Conservation (phyloP, 2,888 invertebrate genomes). For the Cantharis flavilabris region DNA sequence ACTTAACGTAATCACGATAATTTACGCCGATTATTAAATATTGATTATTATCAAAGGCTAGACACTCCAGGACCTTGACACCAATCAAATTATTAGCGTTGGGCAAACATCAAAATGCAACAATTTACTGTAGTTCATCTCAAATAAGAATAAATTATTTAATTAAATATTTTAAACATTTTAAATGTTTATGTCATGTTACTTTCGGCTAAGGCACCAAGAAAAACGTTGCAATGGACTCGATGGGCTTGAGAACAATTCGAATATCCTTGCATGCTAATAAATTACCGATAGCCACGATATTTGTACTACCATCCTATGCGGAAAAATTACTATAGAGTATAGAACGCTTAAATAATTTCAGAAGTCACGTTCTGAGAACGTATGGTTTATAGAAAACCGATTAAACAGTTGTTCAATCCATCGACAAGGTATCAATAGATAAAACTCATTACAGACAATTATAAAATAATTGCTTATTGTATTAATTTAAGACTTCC, state of each 20-base stretch:
- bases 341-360: not conserved
- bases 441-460: not conserved
- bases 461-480: not conserved
- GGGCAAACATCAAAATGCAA: too few relatives aligned
- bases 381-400: not conserved
- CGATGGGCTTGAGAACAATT: too few relatives aligned
- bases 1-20: not conserved
- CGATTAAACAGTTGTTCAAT: not conserved
- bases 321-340: not conserved
- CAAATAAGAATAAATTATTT: too few relatives aligned
- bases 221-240: too few relatives aligned
- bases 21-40: not conserved
- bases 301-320: not conserved
- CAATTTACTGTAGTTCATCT: too few relatives aligned
- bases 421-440: not conserved
- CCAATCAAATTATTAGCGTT: too few relatives aligned
- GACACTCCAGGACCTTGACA: too few relatives aligned
- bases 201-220: too few relatives aligned
- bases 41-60: not conserved
- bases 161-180: too few relatives aligned
- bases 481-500: not conserved
- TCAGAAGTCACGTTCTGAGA: not conserved
- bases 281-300: not conserved
- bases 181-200: too few relatives aligned
- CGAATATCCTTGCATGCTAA: not conserved